Base-by-base conservation (phyloP, 1,140 invertebrate species). In the Bombus waltoni region DNA sequence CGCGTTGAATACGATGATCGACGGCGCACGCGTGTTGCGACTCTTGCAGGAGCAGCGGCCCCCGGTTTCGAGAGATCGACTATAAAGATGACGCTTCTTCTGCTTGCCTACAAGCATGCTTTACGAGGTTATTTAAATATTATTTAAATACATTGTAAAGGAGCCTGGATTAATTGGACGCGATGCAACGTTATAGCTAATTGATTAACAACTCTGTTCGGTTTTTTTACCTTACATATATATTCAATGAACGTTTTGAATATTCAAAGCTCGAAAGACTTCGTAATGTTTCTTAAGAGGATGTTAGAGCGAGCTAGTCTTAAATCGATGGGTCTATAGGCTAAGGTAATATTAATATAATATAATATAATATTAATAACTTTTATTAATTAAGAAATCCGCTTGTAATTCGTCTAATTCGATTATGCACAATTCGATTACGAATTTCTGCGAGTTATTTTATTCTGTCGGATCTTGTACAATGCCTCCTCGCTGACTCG, bases 71-170 rank as follows among this genome's bases (percentile, higher is more conserved):
- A 15, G 22, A 53, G 73, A 75, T 75, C 71, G 42, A 32, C n/a
- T 32, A 32, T 73, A 73, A 73, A 73, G 42, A 73, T 73, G 71
- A 47, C 38, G 71, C 42, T 32, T 44, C 40, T 44, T 47, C 71
- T 32, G 13, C 28, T 42, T 44, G 11, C 38, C 38, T 18, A 15
- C 38, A 13, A 42, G 38, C 70, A n/a, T 70, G 32, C 9, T 71
- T 71, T 71, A 44, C 18, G 40, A 2, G 28, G 15, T 44, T 73
- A 73, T 73, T 44, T 22, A 13, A 28, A 9, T 47, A 73, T 44
- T 73, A 73, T 73, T 44, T 22, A 13, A 28, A 9, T 47, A 73
- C 44, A 44, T 22, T 32, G 71, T 71, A 42, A 11, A 42, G 13
- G 5, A 40, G 13, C 15, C 1, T 8, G 42, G n/a, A 73, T 73